These are phyloP conservation scores for Tragopan temminckii DNA, from an alignment of 2,797 vertebrate genomes.

Conservation along the genomic window DNA sequence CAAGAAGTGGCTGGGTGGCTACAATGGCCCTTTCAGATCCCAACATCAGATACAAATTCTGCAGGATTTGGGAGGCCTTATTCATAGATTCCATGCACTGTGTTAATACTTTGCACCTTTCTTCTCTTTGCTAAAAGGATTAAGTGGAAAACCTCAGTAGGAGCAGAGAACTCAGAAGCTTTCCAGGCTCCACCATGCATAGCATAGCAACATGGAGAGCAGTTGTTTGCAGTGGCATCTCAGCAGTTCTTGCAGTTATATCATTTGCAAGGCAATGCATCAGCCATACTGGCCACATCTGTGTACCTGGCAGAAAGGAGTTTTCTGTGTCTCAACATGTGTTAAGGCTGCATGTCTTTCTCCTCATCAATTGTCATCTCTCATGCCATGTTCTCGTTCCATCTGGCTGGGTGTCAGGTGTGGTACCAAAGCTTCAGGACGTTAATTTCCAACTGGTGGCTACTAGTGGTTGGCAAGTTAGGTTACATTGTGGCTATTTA, in stretches of 20 bases:
- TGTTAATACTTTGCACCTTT: neutral
- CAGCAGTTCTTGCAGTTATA: neutral
- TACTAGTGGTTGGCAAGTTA: slow-evolving; percentile 35
- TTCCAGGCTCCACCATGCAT: neutral
- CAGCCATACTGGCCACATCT: neutral
- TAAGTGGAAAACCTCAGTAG: neutral
- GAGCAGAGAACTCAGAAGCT: neutral
- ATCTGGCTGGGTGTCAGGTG: slow-evolving; percentile 56
- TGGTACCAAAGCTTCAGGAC: slow-evolving; percentile 52
- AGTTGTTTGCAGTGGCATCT: neutral
- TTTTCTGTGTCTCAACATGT: neutral
- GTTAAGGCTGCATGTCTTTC: neutral
- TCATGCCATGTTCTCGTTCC: neutral
- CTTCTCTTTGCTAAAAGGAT: neutral
- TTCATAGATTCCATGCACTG: accelerated
- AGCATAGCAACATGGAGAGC: neutral
- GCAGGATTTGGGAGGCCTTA: neutral
- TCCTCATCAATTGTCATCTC: slow-evolving; percentile 54
- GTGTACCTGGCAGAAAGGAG: neutral
- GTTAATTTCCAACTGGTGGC: slow-evolving; percentile 63
- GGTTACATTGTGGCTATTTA: slow-evolving; percentile 70
- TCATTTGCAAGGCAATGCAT: neutral
- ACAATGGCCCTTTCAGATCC: neutral
- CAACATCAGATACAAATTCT: neutral
- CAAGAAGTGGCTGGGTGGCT: neutral